phyloP scores from a whole-genome alignment of 2,113 vertebrate genomes.

The Stigmatopora nigra region DNA sequence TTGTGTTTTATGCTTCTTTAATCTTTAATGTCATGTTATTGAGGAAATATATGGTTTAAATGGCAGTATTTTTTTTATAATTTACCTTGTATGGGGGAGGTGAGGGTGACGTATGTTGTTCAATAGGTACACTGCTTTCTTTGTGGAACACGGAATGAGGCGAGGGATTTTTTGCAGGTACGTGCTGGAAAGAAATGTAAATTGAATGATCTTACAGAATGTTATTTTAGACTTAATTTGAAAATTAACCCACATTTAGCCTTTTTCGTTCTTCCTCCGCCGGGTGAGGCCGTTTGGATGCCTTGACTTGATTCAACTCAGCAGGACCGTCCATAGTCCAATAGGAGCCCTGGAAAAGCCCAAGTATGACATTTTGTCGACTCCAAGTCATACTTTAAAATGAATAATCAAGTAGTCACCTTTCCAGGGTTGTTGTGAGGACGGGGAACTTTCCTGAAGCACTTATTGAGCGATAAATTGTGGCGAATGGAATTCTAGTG shows the following conservation, averaged over 20 bases:
- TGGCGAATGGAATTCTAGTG: slow-evolving; percentile 93
- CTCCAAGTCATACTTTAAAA: neutral
- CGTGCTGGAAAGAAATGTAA: slow-evolving; percentile 29
- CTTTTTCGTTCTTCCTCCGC: slow-evolving; percentile 77
- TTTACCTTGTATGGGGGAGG: slow-evolving; percentile 72
- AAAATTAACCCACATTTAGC: slow-evolving; percentile 25
- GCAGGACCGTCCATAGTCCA: slow-evolving; percentile 92
- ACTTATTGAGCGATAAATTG: slow-evolving; percentile 95
- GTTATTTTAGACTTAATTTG: neutral
- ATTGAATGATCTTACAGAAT: neutral
- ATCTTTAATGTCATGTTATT: no score
- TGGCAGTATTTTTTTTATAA: neutral
- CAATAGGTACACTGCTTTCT: slow-evolving; percentile 27
- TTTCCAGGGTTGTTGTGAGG: slow-evolving; percentile 93
- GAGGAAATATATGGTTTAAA: neutral
- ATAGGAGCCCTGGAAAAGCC: slow-evolving; percentile 81
- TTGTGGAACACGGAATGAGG: slow-evolving; percentile 26
- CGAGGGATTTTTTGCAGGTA: slow-evolving; percentile 20
- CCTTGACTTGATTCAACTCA: slow-evolving; percentile 62
- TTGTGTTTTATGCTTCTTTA: no score
- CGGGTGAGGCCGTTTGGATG: slow-evolving; percentile 80
- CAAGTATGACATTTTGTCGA: neutral
- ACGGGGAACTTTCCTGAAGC: slow-evolving; percentile 94
- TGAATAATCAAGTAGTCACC: slow-evolving; percentile 58
- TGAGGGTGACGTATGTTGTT: slow-evolving; percentile 49